phyloP scores from a whole-genome alignment of 2,113 vertebrate genomes.

The Forbesichthys agassizii region DNA sequence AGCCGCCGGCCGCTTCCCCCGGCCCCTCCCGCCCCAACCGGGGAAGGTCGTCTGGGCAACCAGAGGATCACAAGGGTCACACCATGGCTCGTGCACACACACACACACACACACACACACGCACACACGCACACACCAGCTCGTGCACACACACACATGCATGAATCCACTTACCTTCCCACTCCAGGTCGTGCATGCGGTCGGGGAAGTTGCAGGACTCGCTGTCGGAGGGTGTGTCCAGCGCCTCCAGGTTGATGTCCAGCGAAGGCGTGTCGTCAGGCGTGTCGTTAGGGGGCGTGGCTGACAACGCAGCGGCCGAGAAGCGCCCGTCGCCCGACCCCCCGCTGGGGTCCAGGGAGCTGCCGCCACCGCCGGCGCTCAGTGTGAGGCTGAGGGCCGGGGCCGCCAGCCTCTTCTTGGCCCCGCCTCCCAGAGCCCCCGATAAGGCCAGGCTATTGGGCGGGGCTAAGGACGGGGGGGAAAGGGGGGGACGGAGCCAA shows the following conservation, averaged over 20 bases:
- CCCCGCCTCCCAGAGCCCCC: constrained; percentile 58
- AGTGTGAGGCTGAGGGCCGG: constrained; percentile 70
- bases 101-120: too few species aligned
- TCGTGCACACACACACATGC: not conserved
- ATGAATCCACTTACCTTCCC: constrained; percentile 74
- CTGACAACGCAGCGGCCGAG: constrained; percentile 43
- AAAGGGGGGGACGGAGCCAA: not conserved
- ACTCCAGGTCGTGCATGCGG: constrained; percentile 77
- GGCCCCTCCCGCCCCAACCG: constrained; percentile 34
- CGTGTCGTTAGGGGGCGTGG: not conserved
- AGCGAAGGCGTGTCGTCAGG: constrained; percentile 65
- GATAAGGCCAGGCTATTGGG: constrained; percentile 73
- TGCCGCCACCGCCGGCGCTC: constrained; percentile 37
- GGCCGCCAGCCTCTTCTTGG: constrained; percentile 79
- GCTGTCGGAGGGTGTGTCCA: constrained; percentile 84
- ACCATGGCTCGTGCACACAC: too few species aligned
- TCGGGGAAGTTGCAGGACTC: constrained; percentile 77
- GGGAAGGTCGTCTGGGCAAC: constrained; percentile 79
- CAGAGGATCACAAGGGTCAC: not conserved
- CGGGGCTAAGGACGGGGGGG: constrained; percentile 46
- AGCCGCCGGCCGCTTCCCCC: constrained; percentile 24
- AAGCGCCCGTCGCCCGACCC: constrained; percentile 41
- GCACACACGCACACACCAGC: too few species aligned
- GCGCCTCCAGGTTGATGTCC: constrained; percentile 80
- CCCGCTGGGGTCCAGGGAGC: constrained; percentile 45